Evolutionary conservation across 2,797 vertebrate genomes (phyloP).

Genomic region (Phaenicophaeus curvirostris): DNA sequence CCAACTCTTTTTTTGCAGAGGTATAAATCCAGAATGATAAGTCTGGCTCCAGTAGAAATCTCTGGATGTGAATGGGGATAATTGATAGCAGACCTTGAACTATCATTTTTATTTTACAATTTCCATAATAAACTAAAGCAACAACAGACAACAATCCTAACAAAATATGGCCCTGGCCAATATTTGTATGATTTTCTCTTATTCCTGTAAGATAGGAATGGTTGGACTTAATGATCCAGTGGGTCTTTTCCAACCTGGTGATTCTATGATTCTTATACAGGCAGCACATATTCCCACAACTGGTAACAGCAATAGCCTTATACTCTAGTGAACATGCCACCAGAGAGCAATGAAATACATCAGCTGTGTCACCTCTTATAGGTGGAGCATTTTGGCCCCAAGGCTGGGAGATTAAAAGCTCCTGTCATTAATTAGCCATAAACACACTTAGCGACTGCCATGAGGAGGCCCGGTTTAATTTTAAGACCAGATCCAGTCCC

Average conservation of each 20-base stretch:
- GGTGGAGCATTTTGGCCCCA: not conserved
- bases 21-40: not conserved
- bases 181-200: not conserved
- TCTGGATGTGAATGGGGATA: not conserved
- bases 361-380: not conserved
- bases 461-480: not conserved
- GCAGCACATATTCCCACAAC: not conserved
- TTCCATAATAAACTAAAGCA: not conserved
- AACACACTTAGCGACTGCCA: not conserved
- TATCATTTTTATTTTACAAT: not conserved
- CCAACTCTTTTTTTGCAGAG: not conserved
- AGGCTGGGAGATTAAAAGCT: not conserved
- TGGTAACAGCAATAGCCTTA: not conserved
- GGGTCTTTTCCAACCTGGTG: too few relatives aligned
- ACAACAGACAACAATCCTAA: not conserved
- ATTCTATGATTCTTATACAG: too few relatives aligned
- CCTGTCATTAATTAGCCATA: not conserved
- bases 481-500: not conserved
- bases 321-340: not conserved
- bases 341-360: conserved; percentile 29
- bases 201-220: too few relatives aligned
- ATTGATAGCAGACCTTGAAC: not conserved
- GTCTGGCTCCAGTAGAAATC: not conserved
- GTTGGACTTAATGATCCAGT: too few relatives aligned
- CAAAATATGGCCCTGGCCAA: not conserved